Conservation (phyloP, 2,797 vertebrate species). For the Clangula hyemalis region DNA sequence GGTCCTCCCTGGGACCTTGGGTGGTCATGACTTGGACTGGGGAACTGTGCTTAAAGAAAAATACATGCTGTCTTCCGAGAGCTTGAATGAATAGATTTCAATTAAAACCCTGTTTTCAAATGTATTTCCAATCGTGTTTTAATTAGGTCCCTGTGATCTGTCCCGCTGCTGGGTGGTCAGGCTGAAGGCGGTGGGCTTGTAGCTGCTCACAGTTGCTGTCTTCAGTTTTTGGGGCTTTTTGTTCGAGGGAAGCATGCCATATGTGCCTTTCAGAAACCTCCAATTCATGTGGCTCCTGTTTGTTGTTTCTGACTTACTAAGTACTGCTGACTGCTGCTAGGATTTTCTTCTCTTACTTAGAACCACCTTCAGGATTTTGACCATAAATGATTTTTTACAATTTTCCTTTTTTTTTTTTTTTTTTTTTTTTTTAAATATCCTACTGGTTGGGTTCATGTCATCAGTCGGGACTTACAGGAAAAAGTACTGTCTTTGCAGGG, state of each 20-base stretch:
- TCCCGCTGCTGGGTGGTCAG: not conserved
- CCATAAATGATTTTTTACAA: not conserved
- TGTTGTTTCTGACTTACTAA: not conserved
- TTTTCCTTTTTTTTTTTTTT: not conserved
- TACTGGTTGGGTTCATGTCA: not conserved
- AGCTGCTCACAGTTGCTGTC: not conserved
- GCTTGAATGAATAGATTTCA: not conserved
- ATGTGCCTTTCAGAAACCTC: not conserved
- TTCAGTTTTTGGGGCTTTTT: not conserved
- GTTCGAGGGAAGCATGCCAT: not conserved
- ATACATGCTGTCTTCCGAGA: not conserved
- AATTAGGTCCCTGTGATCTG: not conserved
- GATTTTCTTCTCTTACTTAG: not conserved
- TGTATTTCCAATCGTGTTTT: not conserved
- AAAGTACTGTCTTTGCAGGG: not conserved
- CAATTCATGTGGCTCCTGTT: not conserved
- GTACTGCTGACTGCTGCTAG: not conserved
- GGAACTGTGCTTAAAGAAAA: not conserved
- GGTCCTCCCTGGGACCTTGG: not conserved
- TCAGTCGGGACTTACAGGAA: not conserved
- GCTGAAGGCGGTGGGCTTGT: not conserved
- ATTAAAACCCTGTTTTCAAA: not conserved
- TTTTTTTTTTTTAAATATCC: not conserved
- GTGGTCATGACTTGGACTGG: not conserved
- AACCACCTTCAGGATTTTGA: not conserved